These are phyloP conservation scores for Folsomia manolachei DNA, from an alignment of 2,888 invertebrate species.

Conservation along the genomic window DNA sequence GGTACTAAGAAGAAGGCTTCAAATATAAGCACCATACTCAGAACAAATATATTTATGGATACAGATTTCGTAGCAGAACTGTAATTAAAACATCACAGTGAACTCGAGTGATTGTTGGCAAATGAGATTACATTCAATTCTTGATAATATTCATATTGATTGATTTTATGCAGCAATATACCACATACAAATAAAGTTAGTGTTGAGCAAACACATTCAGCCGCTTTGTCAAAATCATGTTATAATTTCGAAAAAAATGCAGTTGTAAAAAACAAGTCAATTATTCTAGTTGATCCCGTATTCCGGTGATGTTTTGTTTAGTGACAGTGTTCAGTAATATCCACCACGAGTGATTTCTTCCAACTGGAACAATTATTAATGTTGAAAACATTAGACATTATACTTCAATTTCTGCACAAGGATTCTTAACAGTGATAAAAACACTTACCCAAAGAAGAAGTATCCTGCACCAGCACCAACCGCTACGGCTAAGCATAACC, in stretches of 20 bases:
- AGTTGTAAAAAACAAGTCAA: background rate
- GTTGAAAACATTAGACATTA: no score
- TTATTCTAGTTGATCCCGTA: background rate
- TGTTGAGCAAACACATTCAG: background rate
- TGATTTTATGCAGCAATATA: no score
- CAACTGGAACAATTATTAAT: constrained; percentile 58
- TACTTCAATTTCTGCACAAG: no score
- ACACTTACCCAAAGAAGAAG: constrained; percentile 73
- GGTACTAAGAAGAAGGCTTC: no score
- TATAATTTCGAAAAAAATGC: background rate
- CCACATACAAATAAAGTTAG: background rate
- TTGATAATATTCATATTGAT: no score
- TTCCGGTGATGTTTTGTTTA: constrained; percentile 55
- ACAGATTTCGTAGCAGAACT: background rate
- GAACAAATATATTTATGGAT: no score
- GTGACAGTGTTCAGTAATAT: constrained; percentile 91
- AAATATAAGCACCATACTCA: background rate
- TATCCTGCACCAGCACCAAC: constrained; percentile 86
- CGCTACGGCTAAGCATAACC: constrained; percentile 86
- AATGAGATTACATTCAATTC: constrained; percentile 5
- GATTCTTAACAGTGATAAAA: background rate
- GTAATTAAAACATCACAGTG: constrained; percentile 4
- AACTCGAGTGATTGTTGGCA: background rate
- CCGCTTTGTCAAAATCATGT: background rate
- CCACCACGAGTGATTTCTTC: constrained; percentile 89